Evolutionary conservation across 1,140 invertebrate genomes (phyloP).

Genomic region (Glossosoma conforme): DNA sequence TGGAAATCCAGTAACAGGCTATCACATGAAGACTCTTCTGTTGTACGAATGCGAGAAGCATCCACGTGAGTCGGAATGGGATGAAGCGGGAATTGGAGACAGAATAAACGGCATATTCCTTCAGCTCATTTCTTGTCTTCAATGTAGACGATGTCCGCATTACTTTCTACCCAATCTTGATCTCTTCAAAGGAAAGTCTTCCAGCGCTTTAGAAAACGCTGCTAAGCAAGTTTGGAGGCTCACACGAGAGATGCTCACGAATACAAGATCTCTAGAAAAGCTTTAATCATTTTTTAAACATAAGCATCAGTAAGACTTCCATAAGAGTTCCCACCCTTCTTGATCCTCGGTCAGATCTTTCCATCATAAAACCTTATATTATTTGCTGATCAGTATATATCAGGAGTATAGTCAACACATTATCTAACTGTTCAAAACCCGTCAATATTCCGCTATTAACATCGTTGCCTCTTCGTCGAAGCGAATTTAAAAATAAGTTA

Average conservation of each 20-base stretch:
- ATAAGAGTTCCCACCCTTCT: too few species aligned
- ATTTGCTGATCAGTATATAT: too few species aligned
- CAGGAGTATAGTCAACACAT: too few species aligned
- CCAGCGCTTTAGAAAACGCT: conserved; percentile 88
- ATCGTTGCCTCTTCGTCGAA: too few species aligned
- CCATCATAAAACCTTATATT: too few species aligned
- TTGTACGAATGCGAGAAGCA: conserved; percentile 99
- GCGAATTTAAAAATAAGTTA: too few species aligned
- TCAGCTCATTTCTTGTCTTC: conserved; percentile 94
- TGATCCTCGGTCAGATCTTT: too few species aligned
- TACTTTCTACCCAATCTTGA: conserved; percentile 92
- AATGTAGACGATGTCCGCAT: conserved; percentile 93
- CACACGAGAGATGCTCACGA: conserved; percentile 89
- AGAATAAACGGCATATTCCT: conserved; percentile 95
- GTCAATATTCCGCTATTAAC: too few species aligned
- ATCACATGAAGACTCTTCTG: conserved; percentile 92
- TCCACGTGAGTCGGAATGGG: conserved; percentile 92
- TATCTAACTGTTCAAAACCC: too few species aligned
- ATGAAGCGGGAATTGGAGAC: conserved; percentile 88
- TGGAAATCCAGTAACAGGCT: conserved; percentile 88
- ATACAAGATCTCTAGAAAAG: conserved; percentile 89
- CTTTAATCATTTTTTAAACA: too few species aligned
- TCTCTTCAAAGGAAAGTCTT: conserved; percentile 91
- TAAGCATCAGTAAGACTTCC: too few species aligned
- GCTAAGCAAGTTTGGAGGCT: conserved; percentile 95